phyloP scores from a whole-genome alignment of 1,140 invertebrate species.

The Manduca sexta region DNA sequence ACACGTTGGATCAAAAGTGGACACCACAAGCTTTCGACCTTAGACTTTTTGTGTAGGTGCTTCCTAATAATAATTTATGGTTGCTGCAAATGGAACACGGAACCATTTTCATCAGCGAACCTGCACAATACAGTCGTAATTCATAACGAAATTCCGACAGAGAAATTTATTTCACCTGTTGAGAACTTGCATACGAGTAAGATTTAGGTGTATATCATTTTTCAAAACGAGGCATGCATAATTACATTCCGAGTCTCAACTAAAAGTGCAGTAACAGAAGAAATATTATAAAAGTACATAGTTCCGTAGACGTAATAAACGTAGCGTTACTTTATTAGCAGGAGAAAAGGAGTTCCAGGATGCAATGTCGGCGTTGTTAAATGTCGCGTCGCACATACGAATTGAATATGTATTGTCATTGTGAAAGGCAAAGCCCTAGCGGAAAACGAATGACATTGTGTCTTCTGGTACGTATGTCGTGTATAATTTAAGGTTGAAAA shows the following conservation, averaged over 20 bases:
- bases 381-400: no score
- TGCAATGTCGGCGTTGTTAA: no score
- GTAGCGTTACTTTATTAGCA: no score
- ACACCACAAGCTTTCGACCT: constrained; percentile 16
- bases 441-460: no score
- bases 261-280: no score
- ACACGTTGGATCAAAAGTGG: constrained; percentile 11
- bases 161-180: constrained; percentile 19
- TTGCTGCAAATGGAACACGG: constrained; percentile 12
- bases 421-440: no score
- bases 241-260: background rate
- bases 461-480: no score
- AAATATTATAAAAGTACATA: no score
- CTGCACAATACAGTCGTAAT: constrained; percentile 9
- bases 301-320: no score
- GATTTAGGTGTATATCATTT: constrained; percentile 3
- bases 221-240: background rate
- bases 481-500: no score
- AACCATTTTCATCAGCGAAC: constrained; percentile 14
- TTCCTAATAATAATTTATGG: constrained; percentile 18
- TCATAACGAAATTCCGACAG: constrained; percentile 13
- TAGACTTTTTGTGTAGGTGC: constrained; percentile 17
- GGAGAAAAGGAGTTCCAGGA: no score
- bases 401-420: no score
- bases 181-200: constrained; percentile 6